Evolutionary conservation across 2,113 vertebrate genomes (phyloP).

Genomic region (Scatophagus argus): DNA sequence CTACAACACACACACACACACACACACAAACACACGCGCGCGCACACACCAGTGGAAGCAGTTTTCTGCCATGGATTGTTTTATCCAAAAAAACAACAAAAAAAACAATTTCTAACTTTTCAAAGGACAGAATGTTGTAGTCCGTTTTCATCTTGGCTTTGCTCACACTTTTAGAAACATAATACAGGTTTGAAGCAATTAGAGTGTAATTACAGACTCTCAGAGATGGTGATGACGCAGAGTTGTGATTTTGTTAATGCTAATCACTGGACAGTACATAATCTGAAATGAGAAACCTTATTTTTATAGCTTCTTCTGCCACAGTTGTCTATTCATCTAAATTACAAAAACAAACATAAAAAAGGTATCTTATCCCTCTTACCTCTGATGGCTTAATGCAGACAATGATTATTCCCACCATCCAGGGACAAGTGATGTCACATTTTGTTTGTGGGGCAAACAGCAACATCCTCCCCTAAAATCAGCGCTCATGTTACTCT

Average conservation of each 20-base stretch:
- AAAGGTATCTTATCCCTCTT: no score
- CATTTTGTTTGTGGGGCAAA: neutral
- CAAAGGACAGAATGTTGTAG: neutral
- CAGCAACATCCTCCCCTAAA: neutral
- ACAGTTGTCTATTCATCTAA: neutral
- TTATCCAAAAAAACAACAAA: no score
- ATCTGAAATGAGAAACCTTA: neutral
- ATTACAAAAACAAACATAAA: no score
- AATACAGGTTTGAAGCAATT: constrained; percentile 13
- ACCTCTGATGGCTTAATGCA: no score
- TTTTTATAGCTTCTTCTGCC: neutral
- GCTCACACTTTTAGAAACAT: constrained; percentile 12
- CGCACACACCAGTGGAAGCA: neutral
- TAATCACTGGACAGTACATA: neutral
- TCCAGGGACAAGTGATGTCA: neutral
- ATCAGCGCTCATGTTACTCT: neutral
- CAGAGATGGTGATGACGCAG: neutral
- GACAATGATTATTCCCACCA: neutral
- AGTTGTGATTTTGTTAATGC: constrained; percentile 3
- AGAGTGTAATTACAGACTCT: constrained; percentile 4
- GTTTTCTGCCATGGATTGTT: neutral
- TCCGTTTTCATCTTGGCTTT: constrained; percentile 15
- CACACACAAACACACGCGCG: neutral
- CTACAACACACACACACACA: neutral
- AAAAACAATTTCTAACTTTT: constrained; percentile 1